Evolutionary conservation across 2,797 vertebrate species (phyloP).

Genomic region (Sebastes flavidus): DNA sequence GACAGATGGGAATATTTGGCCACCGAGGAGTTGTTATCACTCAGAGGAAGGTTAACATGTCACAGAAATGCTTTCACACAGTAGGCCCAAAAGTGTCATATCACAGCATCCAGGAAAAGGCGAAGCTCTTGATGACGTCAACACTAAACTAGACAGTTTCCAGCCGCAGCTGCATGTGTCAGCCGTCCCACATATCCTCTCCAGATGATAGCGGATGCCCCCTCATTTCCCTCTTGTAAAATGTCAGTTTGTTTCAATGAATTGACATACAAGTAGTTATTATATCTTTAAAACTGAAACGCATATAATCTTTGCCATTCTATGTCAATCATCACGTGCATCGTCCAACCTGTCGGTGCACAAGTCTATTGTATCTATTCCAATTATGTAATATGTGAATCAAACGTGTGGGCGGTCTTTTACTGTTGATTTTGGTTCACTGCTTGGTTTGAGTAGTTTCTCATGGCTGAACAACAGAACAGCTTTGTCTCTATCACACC

Average conservation of each 20-base stretch:
- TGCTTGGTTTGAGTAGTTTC: conserved; percentile 3
- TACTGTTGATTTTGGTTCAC: background rate
- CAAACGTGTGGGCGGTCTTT: background rate
- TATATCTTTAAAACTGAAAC: background rate
- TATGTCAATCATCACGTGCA: background rate
- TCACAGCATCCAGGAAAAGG: background rate
- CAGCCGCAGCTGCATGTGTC: background rate
- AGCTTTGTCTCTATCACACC: background rate
- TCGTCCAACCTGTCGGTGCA: background rate
- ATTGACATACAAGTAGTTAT: background rate
- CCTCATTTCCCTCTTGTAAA: background rate
- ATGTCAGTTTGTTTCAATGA: background rate
- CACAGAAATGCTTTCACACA: background rate
- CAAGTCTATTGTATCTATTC: background rate
- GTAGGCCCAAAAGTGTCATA: background rate
- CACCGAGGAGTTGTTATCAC: background rate
- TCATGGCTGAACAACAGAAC: background rate
- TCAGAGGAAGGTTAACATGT: background rate
- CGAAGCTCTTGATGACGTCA: background rate
- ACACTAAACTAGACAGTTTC: background rate
- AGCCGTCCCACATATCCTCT: background rate
- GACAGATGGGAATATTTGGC: background rate
- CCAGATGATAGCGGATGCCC: background rate
- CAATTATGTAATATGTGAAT: background rate
- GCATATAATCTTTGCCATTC: background rate